Evolutionary conservation across 2,113 vertebrate species (phyloP).

Genomic region (Caranx ignobilis): DNA sequence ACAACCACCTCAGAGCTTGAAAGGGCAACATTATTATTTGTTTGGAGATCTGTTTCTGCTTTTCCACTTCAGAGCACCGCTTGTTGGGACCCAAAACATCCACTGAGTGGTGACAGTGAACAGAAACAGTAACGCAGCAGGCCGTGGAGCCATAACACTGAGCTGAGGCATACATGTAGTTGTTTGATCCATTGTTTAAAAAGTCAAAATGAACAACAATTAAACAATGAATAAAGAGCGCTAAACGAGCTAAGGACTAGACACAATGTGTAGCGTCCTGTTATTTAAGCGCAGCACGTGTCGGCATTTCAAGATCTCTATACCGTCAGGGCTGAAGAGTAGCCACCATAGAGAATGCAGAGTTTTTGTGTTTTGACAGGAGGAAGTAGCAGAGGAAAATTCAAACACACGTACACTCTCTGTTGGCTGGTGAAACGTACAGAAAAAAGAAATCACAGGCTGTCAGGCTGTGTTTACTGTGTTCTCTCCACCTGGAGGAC

Average conservation of each 20-base stretch:
- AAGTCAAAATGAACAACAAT: neutral
- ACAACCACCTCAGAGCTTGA: no score
- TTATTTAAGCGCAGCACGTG: conserved; percentile 17
- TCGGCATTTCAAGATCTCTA: conserved; percentile 38
- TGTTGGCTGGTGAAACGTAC: conserved; percentile 41
- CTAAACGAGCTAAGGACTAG: neutral
- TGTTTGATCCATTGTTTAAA: neutral
- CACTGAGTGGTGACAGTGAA: neutral
- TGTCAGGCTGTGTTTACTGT: conserved; percentile 70
- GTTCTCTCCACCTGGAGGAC: conserved; percentile 64
- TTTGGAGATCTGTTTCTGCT: neutral
- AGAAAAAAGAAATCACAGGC: conserved; percentile 53
- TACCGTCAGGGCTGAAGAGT: conserved; percentile 47
- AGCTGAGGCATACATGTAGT: neutral
- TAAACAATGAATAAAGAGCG: no score
- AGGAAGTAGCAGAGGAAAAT: conserved; percentile 32
- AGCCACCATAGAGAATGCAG: conserved; percentile 41
- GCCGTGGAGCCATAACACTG: neutral
- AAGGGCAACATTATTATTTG: neutral
- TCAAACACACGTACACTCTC: conserved; percentile 31
- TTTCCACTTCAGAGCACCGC: neutral
- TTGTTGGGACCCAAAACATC: neutral
- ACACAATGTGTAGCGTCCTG: conserved; percentile 8
- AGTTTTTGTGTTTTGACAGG: conserved; percentile 69
- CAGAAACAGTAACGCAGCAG: neutral